A percentile compares a stretch with the other conserved stretches of the same genome.
These are phyloP conservation scores for Caenorhabditis inopinata DNA, from an alignment of 1,140 invertebrate species.

Conservation along the genomic window DNA sequence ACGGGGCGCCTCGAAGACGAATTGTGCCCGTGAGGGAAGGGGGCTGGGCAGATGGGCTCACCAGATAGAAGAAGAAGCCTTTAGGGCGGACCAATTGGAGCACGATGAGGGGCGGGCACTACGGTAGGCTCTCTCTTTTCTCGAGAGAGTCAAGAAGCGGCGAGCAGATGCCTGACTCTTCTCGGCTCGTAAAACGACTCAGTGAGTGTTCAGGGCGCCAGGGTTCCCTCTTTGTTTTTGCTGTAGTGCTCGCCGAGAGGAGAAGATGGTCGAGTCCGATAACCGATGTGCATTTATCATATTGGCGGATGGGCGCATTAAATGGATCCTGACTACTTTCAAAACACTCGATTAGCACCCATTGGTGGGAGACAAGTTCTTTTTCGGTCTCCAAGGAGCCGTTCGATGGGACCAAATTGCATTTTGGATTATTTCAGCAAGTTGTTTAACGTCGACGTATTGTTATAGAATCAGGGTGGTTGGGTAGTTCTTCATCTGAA, in stretches of 20 bases:
- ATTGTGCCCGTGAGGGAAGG: constrained; percentile 24
- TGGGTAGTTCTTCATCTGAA: too few species aligned
- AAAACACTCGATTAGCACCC: constrained; percentile 14
- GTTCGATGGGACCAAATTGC: too few species aligned
- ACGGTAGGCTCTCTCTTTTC: background rate
- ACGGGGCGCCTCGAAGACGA: background rate
- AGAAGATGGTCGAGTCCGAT: constrained; percentile 9
- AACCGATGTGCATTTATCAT: constrained; percentile 24
- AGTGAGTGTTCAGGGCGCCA: too few species aligned
- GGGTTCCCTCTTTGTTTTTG: background rate
- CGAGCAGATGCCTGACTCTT: background rate
- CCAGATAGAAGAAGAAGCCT: background rate
- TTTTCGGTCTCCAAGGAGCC: constrained; percentile 9
- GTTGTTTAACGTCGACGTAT: too few species aligned
- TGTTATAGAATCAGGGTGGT: too few species aligned
- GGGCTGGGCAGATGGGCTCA: background rate
- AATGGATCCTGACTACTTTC: background rate
- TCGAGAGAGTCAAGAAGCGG: background rate
- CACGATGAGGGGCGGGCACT: background rate
- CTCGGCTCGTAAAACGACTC: background rate
- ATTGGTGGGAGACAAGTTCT: background rate
- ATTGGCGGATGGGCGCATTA: background rate
- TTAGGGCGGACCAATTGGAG: background rate
- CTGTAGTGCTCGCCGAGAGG: too few species aligned
- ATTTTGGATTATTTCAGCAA: too few species aligned